A percentile compares a stretch with the other conserved stretches of the same genome.
These are phyloP conservation scores for Steinernema feltiae DNA, from an alignment of 1,140 invertebrate genomes.

Conservation along the genomic window DNA sequence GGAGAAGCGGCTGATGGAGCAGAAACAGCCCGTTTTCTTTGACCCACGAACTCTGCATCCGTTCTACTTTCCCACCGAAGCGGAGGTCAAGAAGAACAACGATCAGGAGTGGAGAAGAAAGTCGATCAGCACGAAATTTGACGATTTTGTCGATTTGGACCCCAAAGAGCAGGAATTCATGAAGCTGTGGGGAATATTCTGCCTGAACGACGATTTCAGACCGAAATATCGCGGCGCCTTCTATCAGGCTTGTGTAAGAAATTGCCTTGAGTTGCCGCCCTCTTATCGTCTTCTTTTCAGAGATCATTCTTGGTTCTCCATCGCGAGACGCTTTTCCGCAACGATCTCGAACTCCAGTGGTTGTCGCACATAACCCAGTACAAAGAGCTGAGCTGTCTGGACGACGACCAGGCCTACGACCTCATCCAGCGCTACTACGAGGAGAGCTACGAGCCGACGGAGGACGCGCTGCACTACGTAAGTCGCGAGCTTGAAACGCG, in stretches of 20 bases:
- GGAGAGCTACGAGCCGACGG: not conserved
- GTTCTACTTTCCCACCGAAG: not conserved
- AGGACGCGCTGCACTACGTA: not conserved
- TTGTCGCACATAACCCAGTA: not conserved
- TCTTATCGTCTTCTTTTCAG: not conserved
- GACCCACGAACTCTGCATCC: not conserved
- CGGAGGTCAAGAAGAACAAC: not conserved
- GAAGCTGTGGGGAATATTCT: not conserved
- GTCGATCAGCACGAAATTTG: no score
- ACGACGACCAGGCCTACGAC: not conserved
- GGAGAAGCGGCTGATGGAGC: not conserved
- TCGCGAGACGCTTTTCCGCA: not conserved
- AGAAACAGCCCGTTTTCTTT: not conserved
- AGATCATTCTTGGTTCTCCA: not conserved
- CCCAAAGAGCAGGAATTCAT: not conserved
- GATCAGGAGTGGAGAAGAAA: slow-evolving; percentile 4
- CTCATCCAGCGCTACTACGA: slow-evolving; percentile 7
- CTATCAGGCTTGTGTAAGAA: slow-evolving; percentile 6
- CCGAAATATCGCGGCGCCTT: not conserved
- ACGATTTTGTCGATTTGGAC: not conserved
- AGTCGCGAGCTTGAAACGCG: not conserved
- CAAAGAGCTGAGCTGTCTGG: not conserved
- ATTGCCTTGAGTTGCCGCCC: not conserved
- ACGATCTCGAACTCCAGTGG: slow-evolving; percentile 2
- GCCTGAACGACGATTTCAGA: not conserved